A percentile compares a stretch with the other conserved stretches of the same genome.
Conservation (phyloP, 2,797 vertebrate species). For the Petrocephalus schoutedeni region DNA sequence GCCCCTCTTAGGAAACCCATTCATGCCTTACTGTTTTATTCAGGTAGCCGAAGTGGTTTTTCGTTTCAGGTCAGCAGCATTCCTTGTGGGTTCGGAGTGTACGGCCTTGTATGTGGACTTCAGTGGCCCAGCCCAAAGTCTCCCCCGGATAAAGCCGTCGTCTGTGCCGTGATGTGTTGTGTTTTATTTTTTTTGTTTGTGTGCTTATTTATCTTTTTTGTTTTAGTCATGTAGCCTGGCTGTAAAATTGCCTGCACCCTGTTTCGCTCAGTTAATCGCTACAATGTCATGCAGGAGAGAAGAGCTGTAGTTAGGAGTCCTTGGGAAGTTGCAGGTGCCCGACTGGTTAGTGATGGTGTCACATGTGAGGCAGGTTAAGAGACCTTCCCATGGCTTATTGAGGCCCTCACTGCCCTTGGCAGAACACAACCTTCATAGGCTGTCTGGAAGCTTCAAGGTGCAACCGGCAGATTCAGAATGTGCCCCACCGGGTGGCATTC, state of each 20-base stretch:
- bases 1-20: background rate
- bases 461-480: background rate
- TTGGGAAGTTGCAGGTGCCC: background rate
- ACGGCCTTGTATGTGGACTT: background rate
- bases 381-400: background rate
- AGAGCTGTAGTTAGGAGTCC: background rate
- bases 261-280: background rate
- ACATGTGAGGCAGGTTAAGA: background rate
- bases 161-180: background rate
- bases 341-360: background rate
- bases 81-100: background rate
- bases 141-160: background rate
- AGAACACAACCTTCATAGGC: background rate
- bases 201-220: background rate
- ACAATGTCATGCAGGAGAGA: background rate
- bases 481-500: background rate
- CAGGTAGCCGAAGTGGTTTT: background rate
- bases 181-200: background rate
- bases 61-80: background rate
- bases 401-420: background rate
- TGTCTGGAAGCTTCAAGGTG: background rate
- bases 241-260: background rate
- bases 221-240: background rate
- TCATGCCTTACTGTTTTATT: background rate
- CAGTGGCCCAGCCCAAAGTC: background rate